Conservation (phyloP, 2,797 vertebrate species). For the Argya squamiceps region DNA sequence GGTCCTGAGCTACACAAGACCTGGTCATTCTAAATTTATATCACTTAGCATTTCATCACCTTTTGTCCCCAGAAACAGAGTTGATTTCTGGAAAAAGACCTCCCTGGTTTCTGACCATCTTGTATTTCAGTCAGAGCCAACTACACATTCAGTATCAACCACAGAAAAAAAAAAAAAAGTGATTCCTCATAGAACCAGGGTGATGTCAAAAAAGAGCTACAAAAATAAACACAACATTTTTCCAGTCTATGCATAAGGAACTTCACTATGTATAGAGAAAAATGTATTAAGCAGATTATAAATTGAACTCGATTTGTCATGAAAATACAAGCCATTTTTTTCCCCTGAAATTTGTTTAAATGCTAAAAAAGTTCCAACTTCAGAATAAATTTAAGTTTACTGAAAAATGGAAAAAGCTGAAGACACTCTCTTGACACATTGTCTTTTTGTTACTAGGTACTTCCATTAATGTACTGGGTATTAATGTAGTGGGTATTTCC, state of each 20-base stretch:
- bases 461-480: not conserved
- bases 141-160: not conserved
- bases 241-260: not conserved
- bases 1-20: not conserved
- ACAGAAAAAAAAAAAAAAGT: not conserved
- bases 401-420: not conserved
- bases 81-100: not conserved
- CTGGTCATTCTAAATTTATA: not conserved
- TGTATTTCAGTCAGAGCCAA: not conserved
- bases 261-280: not conserved
- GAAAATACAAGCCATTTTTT: not conserved
- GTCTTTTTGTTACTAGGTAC: not conserved
- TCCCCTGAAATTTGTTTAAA: not conserved
- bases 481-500: not conserved
- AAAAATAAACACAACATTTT: not conserved
- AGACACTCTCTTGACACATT: not conserved
- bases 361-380: not conserved
- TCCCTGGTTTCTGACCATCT: not conserved
- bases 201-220: not conserved
- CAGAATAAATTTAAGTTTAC: not conserved
- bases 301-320: not conserved
- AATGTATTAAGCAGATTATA: not conserved
- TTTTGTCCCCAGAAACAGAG: not conserved
- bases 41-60: not conserved
- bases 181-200: not conserved